Conservation (phyloP, 2,888 invertebrate genomes). For the Tortricodes alternella region DNA sequence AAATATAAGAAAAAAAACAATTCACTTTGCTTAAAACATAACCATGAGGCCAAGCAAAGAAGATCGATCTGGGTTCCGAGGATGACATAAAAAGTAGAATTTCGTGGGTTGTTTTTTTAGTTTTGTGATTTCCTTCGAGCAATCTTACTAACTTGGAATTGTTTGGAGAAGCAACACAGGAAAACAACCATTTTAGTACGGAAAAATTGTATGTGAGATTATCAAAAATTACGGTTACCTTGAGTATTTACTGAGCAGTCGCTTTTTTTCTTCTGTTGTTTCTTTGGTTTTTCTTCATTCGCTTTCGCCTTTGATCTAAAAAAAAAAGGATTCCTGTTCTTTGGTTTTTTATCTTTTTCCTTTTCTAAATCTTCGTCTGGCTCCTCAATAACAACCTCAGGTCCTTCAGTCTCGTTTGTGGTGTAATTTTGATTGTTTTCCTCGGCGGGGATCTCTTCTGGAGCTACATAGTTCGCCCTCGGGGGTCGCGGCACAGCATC, state of each 20-base stretch:
- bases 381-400: conserved; percentile 55
- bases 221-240: conserved; percentile 44
- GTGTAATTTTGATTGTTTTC: conserved; percentile 34
- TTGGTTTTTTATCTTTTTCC: conserved; percentile 49
- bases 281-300: conserved; percentile 35
- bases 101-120: too few relatives aligned
- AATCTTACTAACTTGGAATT: too few relatives aligned
- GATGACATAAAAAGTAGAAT: too few relatives aligned
- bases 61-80: too few relatives aligned
- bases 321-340: conserved; percentile 48
- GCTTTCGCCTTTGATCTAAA: conserved; percentile 42
- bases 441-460: conserved; percentile 25
- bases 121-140: too few relatives aligned
- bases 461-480: conserved; percentile 46
- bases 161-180: too few relatives aligned
- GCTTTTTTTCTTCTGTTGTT: conserved; percentile 38
- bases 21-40: too few relatives aligned
- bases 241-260: conserved; percentile 61
- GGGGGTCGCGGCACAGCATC: conserved; percentile 80
- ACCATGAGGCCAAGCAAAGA: too few relatives aligned
- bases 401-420: conserved; percentile 25
- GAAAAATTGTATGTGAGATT: too few relatives aligned
- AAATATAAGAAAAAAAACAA: too few relatives aligned
- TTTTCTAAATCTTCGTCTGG: conserved; percentile 44
- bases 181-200: too few relatives aligned